Conservation (phyloP, 2,888 invertebrate genomes). For the Lepidocyrtinus sp. region DNA sequence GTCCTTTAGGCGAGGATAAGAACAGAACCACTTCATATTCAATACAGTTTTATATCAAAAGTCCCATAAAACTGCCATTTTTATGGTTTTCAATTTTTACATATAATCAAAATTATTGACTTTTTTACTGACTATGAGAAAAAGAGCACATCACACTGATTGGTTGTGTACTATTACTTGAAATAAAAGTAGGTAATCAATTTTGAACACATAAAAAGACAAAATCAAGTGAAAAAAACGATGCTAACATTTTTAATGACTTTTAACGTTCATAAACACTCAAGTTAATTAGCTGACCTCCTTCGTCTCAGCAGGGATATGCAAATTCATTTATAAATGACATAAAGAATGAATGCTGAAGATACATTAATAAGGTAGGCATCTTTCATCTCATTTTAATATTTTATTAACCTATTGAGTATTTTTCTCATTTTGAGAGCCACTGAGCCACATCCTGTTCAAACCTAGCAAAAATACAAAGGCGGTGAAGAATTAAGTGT, state of each 20-base stretch:
- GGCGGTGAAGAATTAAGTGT: background rate
- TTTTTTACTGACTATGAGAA: background rate
- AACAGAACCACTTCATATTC: background rate
- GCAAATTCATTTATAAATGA: constrained; percentile 1
- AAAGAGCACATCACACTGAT: background rate
- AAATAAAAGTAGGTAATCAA: constrained; percentile 1
- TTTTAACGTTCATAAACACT: constrained; percentile 20
- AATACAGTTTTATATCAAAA: constrained; percentile 10
- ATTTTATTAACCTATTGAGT: constrained; percentile 13
- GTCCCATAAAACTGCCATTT: constrained; percentile 49
- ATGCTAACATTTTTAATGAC: constrained; percentile 6
- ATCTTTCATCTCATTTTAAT: constrained; percentile 29
- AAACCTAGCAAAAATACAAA: background rate
- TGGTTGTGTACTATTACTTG: background rate
- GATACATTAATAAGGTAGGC: constrained; percentile 3
- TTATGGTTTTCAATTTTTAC: constrained; percentile 26
- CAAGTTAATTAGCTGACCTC: constrained; percentile 55
- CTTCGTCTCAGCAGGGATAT: constrained; percentile 21
- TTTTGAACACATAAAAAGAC: background rate
- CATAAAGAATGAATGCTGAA: constrained; percentile 26
- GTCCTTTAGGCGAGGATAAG: background rate
- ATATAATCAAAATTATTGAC: constrained; percentile 29
- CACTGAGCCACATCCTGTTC: constrained; percentile 17
- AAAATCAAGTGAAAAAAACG: constrained; percentile 35
- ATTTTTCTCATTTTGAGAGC: constrained; percentile 19